A percentile compares a stretch with the other conserved stretches of the same genome.
These are phyloP conservation scores for Emydocephalus ijimae DNA, from an alignment of 2,113 vertebrate species.

Conservation along the genomic window DNA sequence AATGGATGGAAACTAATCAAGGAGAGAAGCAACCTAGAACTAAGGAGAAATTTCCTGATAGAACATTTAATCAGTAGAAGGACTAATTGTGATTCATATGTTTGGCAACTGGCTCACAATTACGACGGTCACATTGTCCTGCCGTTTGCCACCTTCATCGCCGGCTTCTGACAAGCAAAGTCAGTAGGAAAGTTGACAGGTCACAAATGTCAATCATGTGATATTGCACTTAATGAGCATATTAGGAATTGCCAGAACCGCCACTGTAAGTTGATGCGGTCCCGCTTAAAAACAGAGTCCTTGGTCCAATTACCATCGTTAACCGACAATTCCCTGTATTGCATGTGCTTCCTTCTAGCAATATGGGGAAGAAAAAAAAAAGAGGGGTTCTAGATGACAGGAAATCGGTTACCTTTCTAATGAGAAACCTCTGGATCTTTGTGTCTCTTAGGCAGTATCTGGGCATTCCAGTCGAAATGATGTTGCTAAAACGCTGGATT, in stretches of 20 bases:
- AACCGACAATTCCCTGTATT: background rate
- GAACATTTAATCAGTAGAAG: too few relatives aligned
- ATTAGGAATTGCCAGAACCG: background rate
- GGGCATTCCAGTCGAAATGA: constrained; percentile 21
- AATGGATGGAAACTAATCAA: too few relatives aligned
- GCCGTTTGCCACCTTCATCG: background rate
- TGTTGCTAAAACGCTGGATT: constrained; percentile 57
- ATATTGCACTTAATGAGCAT: background rate
- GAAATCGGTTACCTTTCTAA: constrained; percentile 52
- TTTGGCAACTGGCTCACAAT: background rate
- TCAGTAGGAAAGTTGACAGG: background rate
- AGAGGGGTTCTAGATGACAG: background rate
- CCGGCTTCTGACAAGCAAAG: background rate
- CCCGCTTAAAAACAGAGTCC: background rate
- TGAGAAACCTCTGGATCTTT: background rate
- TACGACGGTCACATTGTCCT: too few relatives aligned
- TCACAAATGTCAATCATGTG: background rate
- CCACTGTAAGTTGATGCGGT: background rate
- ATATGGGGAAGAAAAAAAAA: background rate
- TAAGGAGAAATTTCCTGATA: too few relatives aligned
- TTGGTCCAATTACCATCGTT: background rate
- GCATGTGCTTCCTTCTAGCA: background rate
- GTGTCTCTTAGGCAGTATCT: constrained; percentile 46
- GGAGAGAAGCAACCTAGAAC: too few relatives aligned
- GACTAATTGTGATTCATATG: background rate